Conservation (phyloP, 2,888 invertebrate species). For the Neuroscelio doddi region DNA sequence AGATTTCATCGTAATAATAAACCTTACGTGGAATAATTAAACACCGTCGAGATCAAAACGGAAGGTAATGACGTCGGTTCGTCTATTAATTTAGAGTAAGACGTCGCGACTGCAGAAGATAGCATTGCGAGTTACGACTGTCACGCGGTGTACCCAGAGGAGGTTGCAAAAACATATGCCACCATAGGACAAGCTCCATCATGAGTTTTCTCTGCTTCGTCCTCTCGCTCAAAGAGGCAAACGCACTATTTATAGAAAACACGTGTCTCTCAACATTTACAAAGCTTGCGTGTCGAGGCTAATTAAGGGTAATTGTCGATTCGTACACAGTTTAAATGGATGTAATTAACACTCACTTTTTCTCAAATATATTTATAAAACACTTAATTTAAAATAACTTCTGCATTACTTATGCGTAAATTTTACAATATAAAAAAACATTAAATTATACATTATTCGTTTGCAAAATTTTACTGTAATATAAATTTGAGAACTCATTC, state of each 20-base stretch:
- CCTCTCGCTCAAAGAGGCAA: background rate
- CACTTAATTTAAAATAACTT: too few species aligned
- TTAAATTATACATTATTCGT: too few species aligned
- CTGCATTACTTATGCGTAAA: too few species aligned
- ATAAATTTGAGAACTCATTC: too few species aligned
- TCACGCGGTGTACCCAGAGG: background rate
- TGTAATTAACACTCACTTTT: background rate
- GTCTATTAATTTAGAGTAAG: constrained; percentile 2
- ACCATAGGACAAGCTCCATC: background rate
- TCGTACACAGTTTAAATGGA: background rate
- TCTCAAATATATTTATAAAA: background rate
- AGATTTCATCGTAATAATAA: too few species aligned
- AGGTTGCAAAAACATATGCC: constrained; percentile 6
- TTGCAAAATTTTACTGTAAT: too few species aligned
- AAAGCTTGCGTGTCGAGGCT: background rate
- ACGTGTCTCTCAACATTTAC: background rate
- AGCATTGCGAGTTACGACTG: constrained; percentile 7
- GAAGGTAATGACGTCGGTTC: background rate
- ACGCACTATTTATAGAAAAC: constrained; percentile 9
- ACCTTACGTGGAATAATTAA: background rate
- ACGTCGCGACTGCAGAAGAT: constrained; percentile 4
- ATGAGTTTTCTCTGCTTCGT: background rate
- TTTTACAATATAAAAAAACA: too few species aligned
- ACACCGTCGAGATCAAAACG: background rate
- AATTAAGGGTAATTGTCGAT: constrained; percentile 7